A percentile compares a stretch with the other conserved stretches of the same genome.
Evolutionary conservation across 2,797 vertebrate genomes (phyloP).

Genomic region (Moxostoma hubbsi): DNA sequence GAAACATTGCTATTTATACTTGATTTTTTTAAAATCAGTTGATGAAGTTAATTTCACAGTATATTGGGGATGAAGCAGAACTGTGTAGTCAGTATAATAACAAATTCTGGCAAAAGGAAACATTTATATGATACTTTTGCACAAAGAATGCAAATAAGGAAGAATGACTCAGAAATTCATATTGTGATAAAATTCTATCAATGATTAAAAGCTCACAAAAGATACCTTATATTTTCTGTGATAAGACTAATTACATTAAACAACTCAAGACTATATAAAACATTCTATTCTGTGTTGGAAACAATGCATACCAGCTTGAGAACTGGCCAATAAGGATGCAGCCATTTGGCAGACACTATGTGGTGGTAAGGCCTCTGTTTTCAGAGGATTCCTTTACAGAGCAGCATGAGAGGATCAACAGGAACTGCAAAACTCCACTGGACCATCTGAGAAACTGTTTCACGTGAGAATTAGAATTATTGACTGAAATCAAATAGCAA

Average conservation of each 20-base stretch:
- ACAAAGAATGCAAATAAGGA: constrained; percentile 30
- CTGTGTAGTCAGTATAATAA: no score
- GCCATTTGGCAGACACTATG: constrained; percentile 77
- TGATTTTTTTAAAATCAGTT: no score
- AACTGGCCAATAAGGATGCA: constrained; percentile 66
- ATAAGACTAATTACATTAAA: not conserved
- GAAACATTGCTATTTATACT: no score
- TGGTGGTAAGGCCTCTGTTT: constrained; percentile 79
- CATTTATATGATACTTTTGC: not conserved
- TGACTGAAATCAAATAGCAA: not conserved
- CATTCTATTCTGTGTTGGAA: not conserved
- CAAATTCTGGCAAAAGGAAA: no score
- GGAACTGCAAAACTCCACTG: constrained; percentile 77
- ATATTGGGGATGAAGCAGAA: no score
- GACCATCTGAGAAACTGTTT: constrained; percentile 78
- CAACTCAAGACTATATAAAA: constrained; percentile 33
- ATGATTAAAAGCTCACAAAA: constrained; percentile 39
- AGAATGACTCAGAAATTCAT: constrained; percentile 31
- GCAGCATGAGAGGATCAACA: constrained; percentile 76
- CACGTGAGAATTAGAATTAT: constrained; percentile 76
- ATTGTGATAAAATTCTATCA: constrained; percentile 38
- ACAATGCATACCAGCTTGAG: not conserved
- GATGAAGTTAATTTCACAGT: no score
- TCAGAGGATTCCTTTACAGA: constrained; percentile 80
- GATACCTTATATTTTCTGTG: not conserved